Conservation (phyloP, 2,797 vertebrate genomes). For the Gallirallus australis region DNA sequence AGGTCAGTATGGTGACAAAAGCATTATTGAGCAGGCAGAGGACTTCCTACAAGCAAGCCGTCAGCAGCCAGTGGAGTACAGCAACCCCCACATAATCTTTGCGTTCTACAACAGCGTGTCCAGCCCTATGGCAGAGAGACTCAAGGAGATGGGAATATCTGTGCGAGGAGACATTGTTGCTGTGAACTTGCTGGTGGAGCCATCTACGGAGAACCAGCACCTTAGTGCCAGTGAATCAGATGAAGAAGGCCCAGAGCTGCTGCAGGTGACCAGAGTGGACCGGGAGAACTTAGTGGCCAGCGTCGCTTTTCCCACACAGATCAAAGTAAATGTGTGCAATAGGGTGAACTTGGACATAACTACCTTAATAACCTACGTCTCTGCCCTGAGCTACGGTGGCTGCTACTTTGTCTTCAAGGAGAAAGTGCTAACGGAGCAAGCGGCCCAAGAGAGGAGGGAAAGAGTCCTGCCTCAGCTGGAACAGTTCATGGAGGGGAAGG, state of each 20-base stretch:
- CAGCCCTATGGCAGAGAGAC: conserved; percentile 90
- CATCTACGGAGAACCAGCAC: conserved; percentile 36
- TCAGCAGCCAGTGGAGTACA: conserved; percentile 92
- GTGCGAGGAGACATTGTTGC: conserved; percentile 93
- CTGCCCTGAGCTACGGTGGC: conserved; percentile 91
- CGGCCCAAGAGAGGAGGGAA: conserved; percentile 88
- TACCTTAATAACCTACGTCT: conserved; percentile 93
- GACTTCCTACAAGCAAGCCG: conserved; percentile 90
- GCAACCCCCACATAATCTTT: conserved; percentile 90
- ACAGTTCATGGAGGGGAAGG: conserved; percentile 91
- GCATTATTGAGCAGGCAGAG: conserved; percentile 89
- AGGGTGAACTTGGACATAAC: conserved; percentile 95
- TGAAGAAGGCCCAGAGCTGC: conserved; percentile 67
- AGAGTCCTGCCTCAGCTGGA: conserved; percentile 88
- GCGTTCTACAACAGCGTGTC: conserved; percentile 96
- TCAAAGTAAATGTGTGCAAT: conserved; percentile 86
- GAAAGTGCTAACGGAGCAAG: conserved; percentile 94
- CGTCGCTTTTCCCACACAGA: conserved; percentile 86
- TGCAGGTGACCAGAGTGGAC: conserved; percentile 85
- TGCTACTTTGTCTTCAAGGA: conserved; percentile 91
- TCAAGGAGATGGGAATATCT: conserved; percentile 90
- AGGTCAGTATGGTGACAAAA: conserved; percentile 95
- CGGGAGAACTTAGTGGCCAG: conserved; percentile 84
- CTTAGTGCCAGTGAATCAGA: conserved; percentile 69
- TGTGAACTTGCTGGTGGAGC: conserved; percentile 81